Base-by-base conservation (phyloP, 53 echinoderm and acorn worm genomes). In the Crossaster papposus region DNA sequence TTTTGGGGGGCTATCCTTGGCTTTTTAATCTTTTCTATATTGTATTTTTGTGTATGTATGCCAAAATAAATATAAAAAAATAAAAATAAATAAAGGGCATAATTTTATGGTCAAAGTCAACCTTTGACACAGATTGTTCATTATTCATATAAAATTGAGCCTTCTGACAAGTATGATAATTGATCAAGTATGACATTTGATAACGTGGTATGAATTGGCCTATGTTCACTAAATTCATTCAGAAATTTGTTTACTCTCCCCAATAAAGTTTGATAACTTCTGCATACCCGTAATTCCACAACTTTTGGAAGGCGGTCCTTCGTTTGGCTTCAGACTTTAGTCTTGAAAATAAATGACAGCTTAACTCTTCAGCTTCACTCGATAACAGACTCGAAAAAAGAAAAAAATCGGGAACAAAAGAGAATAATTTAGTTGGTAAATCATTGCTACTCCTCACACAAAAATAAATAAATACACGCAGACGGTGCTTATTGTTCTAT, bases 401-500 rank as follows among this genome's bases (percentile, higher is more conserved):
- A 37, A 37, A 77, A 37, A 36, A 12, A 26, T 31, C 29, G 10
- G 54, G 85, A 85, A 85, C 85, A 85, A 85, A 74, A 77, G 76
- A 87, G 54, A 75, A 75, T 75, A 75, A 87, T 87, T 54, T 77
- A 75, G 87, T 87, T 87, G 87, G 87, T 87, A 87, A 76, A 76
- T 76, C 85, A 85, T 85, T 85, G 72, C 85, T 72, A 24, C 79
- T 24, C 79, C 4, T 23, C 53, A 54, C 76, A 87, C 87, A 58
- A 35, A 87, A 87, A 54, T 85, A 87, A 87, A 87, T 76, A 87
- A 87, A 87, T 87, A 87, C 52, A 58, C 53, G 58, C 87, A 87
- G 77, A 75, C 87, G 62, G 54, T 77, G 62, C 62, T 87, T 87
- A 87, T 87, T 87, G 87, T 87, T 87, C 87, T 87, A 51, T 87